phyloP scores from a whole-genome alignment of 1,140 invertebrate species.

The Thalassaphorura encarpata region DNA sequence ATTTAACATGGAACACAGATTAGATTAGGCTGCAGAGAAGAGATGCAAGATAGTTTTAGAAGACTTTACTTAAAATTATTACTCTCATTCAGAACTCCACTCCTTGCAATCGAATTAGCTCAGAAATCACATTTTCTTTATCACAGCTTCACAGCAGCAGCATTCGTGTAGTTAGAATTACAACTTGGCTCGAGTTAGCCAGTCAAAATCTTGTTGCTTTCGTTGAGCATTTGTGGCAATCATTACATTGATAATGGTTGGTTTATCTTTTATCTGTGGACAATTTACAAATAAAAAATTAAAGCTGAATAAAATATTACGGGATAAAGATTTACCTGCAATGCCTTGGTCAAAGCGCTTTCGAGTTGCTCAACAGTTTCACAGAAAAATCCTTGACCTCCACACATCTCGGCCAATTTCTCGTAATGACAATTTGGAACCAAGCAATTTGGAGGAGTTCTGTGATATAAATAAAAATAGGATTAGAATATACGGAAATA shows the following conservation, averaged over 20 bases:
- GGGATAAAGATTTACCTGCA: constrained; percentile 37
- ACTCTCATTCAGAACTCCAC: too few relatives aligned
- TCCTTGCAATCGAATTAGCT: too few relatives aligned
- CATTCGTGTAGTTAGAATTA: too few relatives aligned
- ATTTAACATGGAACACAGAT: too few relatives aligned
- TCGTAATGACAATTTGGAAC: constrained; percentile 73
- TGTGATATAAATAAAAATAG: constrained; percentile 40
- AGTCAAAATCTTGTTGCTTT: constrained; percentile 79
- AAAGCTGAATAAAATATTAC: constrained; percentile 6
- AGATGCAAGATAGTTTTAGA: too few relatives aligned
- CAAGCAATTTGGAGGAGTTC: constrained; percentile 69
- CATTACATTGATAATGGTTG: constrained; percentile 81
- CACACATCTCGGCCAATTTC: constrained; percentile 75
- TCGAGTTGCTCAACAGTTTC: constrained; percentile 62
- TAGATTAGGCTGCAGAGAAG: too few relatives aligned
- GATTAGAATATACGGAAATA: neutral
- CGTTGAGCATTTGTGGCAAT: constrained; percentile 78
- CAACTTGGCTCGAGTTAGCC: constrained; percentile 68
- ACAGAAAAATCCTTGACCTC: constrained; percentile 67
- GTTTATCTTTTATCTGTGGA: constrained; percentile 54
- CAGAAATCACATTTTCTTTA: too few relatives aligned
- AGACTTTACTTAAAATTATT: too few relatives aligned
- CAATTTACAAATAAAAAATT: too few relatives aligned
- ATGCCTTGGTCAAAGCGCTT: constrained; percentile 52
- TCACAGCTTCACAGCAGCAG: too few relatives aligned